Conservation (phyloP, 1,140 invertebrate species). For the Neuroterus valhalla region DNA sequence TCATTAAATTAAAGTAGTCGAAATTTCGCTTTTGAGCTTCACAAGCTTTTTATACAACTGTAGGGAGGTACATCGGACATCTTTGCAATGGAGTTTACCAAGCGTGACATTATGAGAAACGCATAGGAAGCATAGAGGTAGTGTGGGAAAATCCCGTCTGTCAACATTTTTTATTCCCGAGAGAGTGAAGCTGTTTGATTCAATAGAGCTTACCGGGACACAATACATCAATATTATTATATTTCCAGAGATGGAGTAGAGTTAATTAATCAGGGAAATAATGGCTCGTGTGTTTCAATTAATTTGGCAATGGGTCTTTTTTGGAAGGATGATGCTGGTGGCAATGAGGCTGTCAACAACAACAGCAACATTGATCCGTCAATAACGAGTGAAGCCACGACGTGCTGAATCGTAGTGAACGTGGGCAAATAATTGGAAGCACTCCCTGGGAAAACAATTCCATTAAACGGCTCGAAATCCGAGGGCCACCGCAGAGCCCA, state of each 20-base stretch:
- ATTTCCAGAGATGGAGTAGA: neutral
- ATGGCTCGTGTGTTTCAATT: neutral
- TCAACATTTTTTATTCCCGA: neutral
- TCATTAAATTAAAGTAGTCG: too few relatives aligned
- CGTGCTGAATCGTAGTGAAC: conserved; percentile 31
- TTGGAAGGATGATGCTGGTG: neutral
- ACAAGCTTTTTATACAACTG: too few relatives aligned
- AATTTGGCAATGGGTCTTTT: neutral
- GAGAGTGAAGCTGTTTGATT: neutral
- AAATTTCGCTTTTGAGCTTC: too few relatives aligned
- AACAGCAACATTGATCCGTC: neutral
- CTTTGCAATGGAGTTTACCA: neutral
- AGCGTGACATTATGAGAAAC: neutral
- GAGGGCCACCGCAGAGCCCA: conserved; percentile 1
- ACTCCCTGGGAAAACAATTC: conserved; percentile 39
- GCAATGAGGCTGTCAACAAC: neutral
- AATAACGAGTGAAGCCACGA: conserved; percentile 11
- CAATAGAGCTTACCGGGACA: neutral
- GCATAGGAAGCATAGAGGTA: neutral
- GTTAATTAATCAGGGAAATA: neutral
- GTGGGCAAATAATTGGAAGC: conserved; percentile 43
- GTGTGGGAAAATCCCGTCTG: neutral
- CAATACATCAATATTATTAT: neutral
- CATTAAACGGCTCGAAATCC: conserved; percentile 39
- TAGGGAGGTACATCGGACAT: too few relatives aligned